Evolutionary conservation across 2,797 vertebrate species (phyloP), one percentile per base, ranked within the genome.

Genomic region (Ctenosaura bakeri): DNA sequence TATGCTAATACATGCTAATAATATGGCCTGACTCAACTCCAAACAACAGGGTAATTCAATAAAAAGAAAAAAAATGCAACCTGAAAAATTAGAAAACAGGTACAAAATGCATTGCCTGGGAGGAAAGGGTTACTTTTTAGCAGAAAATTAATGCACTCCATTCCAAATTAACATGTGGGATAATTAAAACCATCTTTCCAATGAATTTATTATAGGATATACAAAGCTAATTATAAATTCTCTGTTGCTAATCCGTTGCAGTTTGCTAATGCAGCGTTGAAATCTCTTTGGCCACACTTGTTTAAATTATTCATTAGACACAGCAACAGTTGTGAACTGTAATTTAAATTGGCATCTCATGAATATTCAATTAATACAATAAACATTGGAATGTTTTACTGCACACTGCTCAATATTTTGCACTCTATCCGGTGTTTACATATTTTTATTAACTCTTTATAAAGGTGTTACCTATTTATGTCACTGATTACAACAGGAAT

Each of bases 241-340:
- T 95, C 97, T 97, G 96, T 96, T 97, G 97, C 97, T 96, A 97
- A 97, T 98, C 97, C 95, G 92, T 96, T 97, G 97, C 97, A 98
- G 98, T 98, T 97, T 98, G 97, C 97, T 98, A 98, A 98, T 97
- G 97, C 95, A 95, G 96, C 97, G 97, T 97, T 98, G 97, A 98
- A 98, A 98, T 97, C 97, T 97, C 97, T 97, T 96, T 96, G 97
- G 98, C 98, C 97, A 97, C 97, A 97, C 97, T 98, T 96, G 93
- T 98, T 98, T 98, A 98, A 98, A 98, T 98, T 98, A 99, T 98
- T 98, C 98, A 99, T 98, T 97, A 98, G 98, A 97, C 95, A 96
- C 97, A 97, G 98, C 97, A 98, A 98, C 98, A 98, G 98, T 98
- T 97, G 98, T 98, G 98, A 98, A 98, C 98, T 98, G 98, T 98